Base-by-base conservation (phyloP, 2,888 invertebrate species). In the Argyra leucocephala region DNA sequence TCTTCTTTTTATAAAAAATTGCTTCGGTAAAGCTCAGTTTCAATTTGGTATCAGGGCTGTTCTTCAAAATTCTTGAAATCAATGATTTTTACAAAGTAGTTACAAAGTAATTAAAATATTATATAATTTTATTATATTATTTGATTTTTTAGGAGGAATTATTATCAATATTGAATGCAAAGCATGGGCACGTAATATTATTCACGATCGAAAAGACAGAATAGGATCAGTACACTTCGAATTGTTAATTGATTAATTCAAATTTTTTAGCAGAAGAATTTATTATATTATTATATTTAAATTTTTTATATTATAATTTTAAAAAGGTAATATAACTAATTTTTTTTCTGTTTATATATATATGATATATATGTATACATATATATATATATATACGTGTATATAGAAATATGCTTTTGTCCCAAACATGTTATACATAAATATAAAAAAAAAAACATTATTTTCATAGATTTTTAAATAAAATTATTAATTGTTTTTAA, bases 181-280 rank as follows among this genome's bases (percentile, higher is more conserved):
- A 76, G 86, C 87, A 59, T 88, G 87, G 87, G 88, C 88, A 61
- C 82, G 82, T 72, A 88, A 88, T 75, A 86, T 88, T 69, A 72
- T 78, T 26, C 87, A 89, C 75, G 87, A 88, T 75, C 84, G 87
- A 67, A 81, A 84, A 74, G 86, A 88, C 67, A 82, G 85, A 74
- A 78, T 86, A 70, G 89, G 89, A 62, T 85, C 86, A 61, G 88
- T 88, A 64, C 88, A 89, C 77, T 88, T 89, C 75, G 89, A 89
- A 76, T 78, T 89, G 68, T 80, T 89, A 79, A 84, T 89, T 69
- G 81, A 81, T 74, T 81, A 80, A 76, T 70, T 66, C 58, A 63
- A 65, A 48, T 22, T 18, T 61, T 48, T 31, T 48, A 48, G 48
- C 48, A 48, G 48, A 48, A 48, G 3, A 48, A 48, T 48, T 48